Conservation (phyloP, 2,888 invertebrate genomes). For the Cancer borealis region DNA sequence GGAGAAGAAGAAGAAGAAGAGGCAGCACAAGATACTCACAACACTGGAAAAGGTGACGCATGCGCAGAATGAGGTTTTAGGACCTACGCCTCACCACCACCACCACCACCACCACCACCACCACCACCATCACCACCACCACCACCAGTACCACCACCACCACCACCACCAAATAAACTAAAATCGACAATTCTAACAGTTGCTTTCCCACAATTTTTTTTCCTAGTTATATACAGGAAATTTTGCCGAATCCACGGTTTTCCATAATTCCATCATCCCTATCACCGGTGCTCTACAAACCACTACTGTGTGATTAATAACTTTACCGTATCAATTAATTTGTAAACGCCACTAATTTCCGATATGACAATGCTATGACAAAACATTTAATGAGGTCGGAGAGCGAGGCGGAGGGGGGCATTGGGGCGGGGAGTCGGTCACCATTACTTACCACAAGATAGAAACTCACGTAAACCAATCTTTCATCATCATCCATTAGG, state of each 20-base stretch:
- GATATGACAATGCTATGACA: not conserved
- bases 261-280: not conserved
- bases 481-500: not conserved
- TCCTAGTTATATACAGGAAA: not conserved
- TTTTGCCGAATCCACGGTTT: not conserved
- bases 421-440: not conserved
- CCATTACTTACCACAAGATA: not conserved
- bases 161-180: not conserved
- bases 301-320: not conserved
- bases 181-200: not conserved
- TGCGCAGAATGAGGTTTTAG: not conserved
- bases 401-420: not conserved
- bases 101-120: slow-evolving; percentile 32
- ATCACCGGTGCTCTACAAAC: not conserved
- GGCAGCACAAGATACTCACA: not conserved
- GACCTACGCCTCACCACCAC: not conserved
- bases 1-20: too few relatives aligned
- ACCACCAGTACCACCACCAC: not conserved
- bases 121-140: not conserved
- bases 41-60: not conserved
- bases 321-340: not conserved
- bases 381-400: not conserved
- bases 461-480: not conserved
- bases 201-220: not conserved
- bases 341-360: not conserved